Conservation (phyloP, 2,888 invertebrate genomes). For the Eurytoma adleriae region DNA sequence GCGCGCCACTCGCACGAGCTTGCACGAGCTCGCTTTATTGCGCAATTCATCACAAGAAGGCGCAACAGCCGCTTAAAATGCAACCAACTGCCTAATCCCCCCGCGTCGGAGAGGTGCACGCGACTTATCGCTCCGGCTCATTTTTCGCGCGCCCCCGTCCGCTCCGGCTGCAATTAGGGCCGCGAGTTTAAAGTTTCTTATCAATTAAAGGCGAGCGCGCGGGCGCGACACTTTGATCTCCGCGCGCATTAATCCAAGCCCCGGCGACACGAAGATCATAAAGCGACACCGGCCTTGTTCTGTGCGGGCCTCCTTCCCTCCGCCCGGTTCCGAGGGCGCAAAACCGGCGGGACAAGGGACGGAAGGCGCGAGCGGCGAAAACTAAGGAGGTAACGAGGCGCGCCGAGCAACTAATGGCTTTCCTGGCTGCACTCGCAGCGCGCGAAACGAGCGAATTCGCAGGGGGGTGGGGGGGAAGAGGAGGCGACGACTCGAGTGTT, state of each 20-base stretch:
- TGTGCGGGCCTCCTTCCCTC: not conserved
- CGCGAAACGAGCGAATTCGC: constrained; percentile 28
- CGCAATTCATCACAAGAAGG: too few relatives aligned
- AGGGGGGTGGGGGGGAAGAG: not conserved
- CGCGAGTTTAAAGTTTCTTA: not conserved
- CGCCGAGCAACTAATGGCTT: constrained; percentile 50
- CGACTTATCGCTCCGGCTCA: too few relatives aligned
- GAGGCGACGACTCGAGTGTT: constrained; percentile 5
- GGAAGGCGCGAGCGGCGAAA: not conserved
- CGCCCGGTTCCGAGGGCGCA: not conserved
- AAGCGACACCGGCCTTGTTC: constrained; percentile 9
- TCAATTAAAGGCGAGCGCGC: constrained; percentile 12
- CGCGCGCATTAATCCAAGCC: not conserved
- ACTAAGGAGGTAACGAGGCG: constrained; percentile 50
- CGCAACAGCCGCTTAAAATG: too few relatives aligned
- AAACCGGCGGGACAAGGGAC: constrained; percentile 11
- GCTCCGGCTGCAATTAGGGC: too few relatives aligned
- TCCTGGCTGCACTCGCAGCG: constrained; percentile 9
- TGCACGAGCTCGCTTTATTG: too few relatives aligned
- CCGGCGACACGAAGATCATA: constrained; percentile 19
- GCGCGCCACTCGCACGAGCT: too few relatives aligned
- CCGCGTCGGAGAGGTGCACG: too few relatives aligned
- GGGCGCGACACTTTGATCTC: constrained; percentile 19
- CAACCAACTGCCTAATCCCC: too few relatives aligned
- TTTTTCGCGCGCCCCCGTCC: too few relatives aligned